Conservation (phyloP, 2,797 vertebrate species). For the Chelon labrosus region DNA sequence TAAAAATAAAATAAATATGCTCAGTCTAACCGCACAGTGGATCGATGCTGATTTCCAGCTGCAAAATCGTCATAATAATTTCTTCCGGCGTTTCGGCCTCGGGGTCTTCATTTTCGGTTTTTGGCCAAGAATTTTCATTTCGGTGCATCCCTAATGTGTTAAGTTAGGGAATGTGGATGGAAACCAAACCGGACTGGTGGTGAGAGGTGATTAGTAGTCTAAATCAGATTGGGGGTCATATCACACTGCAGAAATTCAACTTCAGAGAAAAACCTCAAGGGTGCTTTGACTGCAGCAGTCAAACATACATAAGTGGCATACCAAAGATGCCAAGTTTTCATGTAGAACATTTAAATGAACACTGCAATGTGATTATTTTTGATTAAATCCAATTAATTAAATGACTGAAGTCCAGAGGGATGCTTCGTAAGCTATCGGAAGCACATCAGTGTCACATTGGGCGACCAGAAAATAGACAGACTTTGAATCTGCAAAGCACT, state of each 20-base stretch:
- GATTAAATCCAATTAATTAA: background rate
- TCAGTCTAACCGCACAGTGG: too few species aligned
- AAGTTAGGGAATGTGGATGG: too few species aligned
- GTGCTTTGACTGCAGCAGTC: too few species aligned
- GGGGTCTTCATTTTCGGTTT: too few species aligned
- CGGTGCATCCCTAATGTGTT: too few species aligned
- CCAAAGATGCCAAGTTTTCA: background rate
- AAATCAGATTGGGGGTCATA: too few species aligned
- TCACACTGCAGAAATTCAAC: background rate
- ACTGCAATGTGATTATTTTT: background rate
- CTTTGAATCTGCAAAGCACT: background rate
- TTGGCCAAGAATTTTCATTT: too few species aligned
- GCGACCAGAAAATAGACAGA: background rate
- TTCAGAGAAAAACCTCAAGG: background rate
- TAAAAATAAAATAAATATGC: too few species aligned
- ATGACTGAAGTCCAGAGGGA: background rate
- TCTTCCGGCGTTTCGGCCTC: too few species aligned
- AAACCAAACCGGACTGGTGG: background rate
- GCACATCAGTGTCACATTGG: background rate
- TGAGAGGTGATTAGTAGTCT: background rate
- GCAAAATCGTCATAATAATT: too few species aligned
- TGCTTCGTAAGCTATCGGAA: background rate
- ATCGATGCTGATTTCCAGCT: too few species aligned
- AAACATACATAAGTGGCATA: background rate
- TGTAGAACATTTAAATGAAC: background rate